Evolutionary conservation across 2,888 invertebrate genomes (phyloP).

Genomic region (Boloria selene): DNA sequence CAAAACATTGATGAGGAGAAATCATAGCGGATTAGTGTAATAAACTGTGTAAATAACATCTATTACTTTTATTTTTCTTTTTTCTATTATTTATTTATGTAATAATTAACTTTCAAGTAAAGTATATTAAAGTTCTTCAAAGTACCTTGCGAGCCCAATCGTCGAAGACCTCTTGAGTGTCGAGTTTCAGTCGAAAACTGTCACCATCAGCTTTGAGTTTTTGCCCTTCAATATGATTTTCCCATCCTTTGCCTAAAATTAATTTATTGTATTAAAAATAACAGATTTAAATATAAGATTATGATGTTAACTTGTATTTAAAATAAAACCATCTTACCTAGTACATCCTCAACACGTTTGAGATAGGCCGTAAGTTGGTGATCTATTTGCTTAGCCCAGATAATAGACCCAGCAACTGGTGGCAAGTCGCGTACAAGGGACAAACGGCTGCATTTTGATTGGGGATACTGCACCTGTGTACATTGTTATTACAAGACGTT

Average conservation of each 20-base stretch:
- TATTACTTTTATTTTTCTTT: too few species aligned
- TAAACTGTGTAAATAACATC: too few species aligned
- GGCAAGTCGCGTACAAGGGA: slow-evolving; percentile 97
- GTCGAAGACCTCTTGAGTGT: slow-evolving; percentile 98
- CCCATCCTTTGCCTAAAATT: slow-evolving; percentile 94
- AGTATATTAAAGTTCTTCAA: neutral
- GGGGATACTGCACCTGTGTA: slow-evolving; percentile 93
- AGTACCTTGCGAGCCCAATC: slow-evolving; percentile 95
- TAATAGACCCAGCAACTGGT: slow-evolving; percentile 98
- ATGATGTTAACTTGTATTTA: neutral
- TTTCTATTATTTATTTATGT: too few species aligned
- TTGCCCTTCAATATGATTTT: slow-evolving; percentile 99
- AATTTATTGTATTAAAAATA: neutral
- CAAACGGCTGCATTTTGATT: slow-evolving; percentile 95
- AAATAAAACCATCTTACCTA: slow-evolving; percentile 82
- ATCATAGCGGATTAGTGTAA: too few species aligned
- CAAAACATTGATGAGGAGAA: too few species aligned
- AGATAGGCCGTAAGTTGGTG: slow-evolving; percentile 97
- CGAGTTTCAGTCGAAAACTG: slow-evolving; percentile 97
- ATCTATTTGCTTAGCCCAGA: slow-evolving; percentile 99
- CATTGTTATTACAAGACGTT: slow-evolving; percentile 14
- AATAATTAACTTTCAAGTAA: neutral
- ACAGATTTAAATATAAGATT: too few species aligned
- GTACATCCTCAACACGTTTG: slow-evolving; percentile 98
- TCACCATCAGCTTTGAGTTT: slow-evolving; percentile 98